phyloP scores from a whole-genome alignment of 2,797 vertebrate genomes.

The Dallia pectoralis region DNA sequence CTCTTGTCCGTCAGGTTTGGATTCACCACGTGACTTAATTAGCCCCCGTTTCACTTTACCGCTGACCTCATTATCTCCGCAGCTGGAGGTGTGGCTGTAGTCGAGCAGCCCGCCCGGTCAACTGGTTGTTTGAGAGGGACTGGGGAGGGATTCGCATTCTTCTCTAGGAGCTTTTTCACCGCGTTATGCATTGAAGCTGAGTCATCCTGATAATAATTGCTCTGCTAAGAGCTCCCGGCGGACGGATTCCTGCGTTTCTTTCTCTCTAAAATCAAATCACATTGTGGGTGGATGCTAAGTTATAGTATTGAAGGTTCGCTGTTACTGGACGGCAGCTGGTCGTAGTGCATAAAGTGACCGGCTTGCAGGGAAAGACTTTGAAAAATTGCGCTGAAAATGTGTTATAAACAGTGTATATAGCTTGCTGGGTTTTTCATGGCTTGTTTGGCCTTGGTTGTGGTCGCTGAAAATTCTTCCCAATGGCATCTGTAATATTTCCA shows the following conservation, averaged over 20 bases:
- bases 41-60: conserved; percentile 84
- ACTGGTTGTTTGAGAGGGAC: conserved; percentile 19
- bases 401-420: neutral
- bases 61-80: conserved; percentile 69
- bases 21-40: conserved; percentile 92
- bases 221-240: conserved; percentile 33
- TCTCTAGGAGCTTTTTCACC: conserved; percentile 35
- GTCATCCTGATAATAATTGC: conserved; percentile 60
- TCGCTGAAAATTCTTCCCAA: neutral
- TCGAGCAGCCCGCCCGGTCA: conserved; percentile 8
- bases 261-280: conserved; percentile 31
- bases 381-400: neutral
- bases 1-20: conserved; percentile 75
- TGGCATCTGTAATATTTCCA: neutral
- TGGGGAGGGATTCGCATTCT: conserved; percentile 45
- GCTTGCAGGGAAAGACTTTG: neutral
- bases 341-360: neutral
- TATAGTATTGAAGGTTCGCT: conserved; percentile 2
- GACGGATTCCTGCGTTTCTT: conserved; percentile 17
- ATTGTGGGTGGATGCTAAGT: conserved; percentile 30
- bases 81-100: conserved; percentile 58
- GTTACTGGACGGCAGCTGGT: neutral
- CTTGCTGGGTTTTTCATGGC: neutral
- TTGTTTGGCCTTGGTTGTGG: neutral
- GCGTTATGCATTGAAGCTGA: conserved; percentile 57